Percentiles rank a stretch among this genome's conserved stretches.
These are phyloP conservation scores for Hippasteria phrygiana DNA, from an alignment of 53 echinoderm and acorn worm species.

Conservation along the genomic window DNA sequence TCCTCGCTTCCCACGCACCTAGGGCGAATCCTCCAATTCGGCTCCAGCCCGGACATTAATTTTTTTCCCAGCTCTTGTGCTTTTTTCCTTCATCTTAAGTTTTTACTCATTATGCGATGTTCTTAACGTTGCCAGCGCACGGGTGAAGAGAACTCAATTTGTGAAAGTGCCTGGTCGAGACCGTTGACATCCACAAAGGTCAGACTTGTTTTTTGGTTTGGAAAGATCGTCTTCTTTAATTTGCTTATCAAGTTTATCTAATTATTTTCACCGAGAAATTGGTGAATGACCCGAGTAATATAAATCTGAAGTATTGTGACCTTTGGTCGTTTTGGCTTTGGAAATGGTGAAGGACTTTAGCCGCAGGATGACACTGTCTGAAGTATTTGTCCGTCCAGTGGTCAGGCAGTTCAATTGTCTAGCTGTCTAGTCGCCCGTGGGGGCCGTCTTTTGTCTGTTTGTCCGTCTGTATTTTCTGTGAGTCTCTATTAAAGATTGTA, in stretches of 20 bases:
- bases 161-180: conserved; percentile 12
- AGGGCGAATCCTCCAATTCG: neutral
- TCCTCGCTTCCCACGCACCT: neutral
- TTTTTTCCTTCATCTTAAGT: neutral
- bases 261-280: neutral
- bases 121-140: neutral
- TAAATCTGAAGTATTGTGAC: too few relatives aligned
- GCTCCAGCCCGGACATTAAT: neutral
- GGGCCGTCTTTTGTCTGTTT: too few relatives aligned
- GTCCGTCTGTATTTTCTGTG: too few relatives aligned
- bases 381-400: too few relatives aligned
- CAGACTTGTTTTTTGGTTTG: neutral
- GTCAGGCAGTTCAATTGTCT: too few relatives aligned
- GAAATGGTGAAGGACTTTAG: neutral
- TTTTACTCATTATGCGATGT: neutral
- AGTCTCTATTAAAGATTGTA: too few relatives aligned
- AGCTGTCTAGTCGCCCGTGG: too few relatives aligned
- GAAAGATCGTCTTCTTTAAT: neutral
- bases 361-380: too few relatives aligned
- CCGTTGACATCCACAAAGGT: neutral
- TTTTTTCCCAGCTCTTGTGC: neutral
- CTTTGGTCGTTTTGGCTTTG: too few relatives aligned
- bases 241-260: neutral
- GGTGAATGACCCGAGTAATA: neutral
- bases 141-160: conserved; percentile 31